Evolutionary conservation across 1,140 invertebrate genomes (phyloP).

Genomic region (Eriocheir sinensis): DNA sequence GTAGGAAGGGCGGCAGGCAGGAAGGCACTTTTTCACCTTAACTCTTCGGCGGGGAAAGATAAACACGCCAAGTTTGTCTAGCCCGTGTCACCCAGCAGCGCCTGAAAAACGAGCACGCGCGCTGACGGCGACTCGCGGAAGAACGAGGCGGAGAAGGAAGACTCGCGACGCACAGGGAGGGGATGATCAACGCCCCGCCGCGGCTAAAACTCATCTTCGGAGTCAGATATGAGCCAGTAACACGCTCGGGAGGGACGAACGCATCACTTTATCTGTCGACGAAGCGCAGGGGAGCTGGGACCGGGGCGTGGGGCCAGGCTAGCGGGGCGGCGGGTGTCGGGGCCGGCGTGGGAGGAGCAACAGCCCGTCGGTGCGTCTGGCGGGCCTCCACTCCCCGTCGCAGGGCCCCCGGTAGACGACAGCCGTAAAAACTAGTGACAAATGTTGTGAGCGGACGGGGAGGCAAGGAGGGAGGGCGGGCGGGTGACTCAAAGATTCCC

Average conservation of each 20-base stretch:
- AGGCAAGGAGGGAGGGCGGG: background rate
- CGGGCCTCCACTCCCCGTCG: too few species aligned
- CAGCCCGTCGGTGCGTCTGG: background rate
- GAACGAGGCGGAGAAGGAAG: too few species aligned
- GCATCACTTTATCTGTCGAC: background rate
- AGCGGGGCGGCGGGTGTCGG: background rate
- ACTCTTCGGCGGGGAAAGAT: too few species aligned
- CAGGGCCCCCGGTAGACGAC: background rate
- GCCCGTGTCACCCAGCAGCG: too few species aligned
- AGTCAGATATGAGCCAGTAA: background rate
- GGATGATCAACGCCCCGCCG: background rate
- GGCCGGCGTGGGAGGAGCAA: background rate
- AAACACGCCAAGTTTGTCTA: too few species aligned
- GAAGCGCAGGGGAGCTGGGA: background rate
- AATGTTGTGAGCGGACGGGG: background rate
- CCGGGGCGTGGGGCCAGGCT: too few species aligned
- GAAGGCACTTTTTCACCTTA: too few species aligned
- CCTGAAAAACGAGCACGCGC: too few species aligned
- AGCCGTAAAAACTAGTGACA: slow-evolving; percentile 8
- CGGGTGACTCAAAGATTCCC: background rate
- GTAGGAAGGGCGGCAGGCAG: too few species aligned
- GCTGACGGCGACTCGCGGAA: too few species aligned
- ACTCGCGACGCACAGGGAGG: background rate
- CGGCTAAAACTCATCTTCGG: background rate
- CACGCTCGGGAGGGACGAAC: background rate